Evolutionary conservation across 2,113 vertebrate species (phyloP).

Genomic region (Rana temporaria): DNA sequence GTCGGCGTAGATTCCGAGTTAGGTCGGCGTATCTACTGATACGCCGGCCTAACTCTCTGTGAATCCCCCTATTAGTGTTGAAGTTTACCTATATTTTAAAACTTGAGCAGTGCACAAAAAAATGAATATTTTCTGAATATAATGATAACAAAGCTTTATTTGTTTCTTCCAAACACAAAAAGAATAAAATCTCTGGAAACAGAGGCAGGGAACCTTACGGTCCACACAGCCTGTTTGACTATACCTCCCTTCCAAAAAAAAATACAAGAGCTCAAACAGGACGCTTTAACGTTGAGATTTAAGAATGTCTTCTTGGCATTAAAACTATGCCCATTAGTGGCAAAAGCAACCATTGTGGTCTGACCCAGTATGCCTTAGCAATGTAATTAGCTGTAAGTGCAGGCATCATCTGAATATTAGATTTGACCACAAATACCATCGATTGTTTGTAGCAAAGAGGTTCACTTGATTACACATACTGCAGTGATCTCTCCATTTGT

Average conservation of each 20-base stretch:
- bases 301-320: neutral
- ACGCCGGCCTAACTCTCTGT: no score
- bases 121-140: no score
- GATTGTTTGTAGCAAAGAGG: neutral
- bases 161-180: slow-evolving; percentile 17
- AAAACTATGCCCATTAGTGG: neutral
- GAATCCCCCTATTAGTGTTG: no score
- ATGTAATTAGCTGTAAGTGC: slow-evolving; percentile 1
- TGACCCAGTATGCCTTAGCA: neutral
- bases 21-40: no score
- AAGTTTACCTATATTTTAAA: no score
- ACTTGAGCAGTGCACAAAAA: no score
- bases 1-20: no score
- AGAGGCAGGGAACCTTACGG: no score
- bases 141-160: slow-evolving; percentile 61
- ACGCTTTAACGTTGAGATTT: neutral
- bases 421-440: neutral
- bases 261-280: neutral
- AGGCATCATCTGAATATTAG: slow-evolving; percentile 2
- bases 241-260: neutral
- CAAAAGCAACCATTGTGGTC: neutral
- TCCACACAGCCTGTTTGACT: neutral
- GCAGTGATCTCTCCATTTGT: neutral
- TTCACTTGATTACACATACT: neutral
- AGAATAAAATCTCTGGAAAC: slow-evolving; percentile 11